Evolutionary conservation across 2,113 vertebrate genomes (phyloP).

Genomic region (Datnioides undecimradiatus): DNA sequence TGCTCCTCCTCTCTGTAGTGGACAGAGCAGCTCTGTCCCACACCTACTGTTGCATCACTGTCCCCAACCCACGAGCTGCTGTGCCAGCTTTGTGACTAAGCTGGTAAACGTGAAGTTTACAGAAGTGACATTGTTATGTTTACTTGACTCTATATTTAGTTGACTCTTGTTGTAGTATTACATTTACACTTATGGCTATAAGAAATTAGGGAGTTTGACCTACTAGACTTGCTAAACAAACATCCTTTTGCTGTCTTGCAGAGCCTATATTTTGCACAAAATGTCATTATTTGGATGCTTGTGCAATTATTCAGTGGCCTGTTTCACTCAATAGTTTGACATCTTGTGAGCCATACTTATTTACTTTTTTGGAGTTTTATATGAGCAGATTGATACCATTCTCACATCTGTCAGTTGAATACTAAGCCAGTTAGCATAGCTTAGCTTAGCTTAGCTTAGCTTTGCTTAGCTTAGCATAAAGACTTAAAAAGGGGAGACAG

Average conservation of each 20-base stretch:
- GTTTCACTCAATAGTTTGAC: background rate
- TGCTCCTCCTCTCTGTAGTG: slow-evolving; percentile 79
- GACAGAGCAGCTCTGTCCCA: slow-evolving; percentile 39
- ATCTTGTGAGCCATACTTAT: no score
- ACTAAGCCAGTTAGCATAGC: background rate
- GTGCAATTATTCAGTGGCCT: background rate
- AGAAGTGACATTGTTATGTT: background rate
- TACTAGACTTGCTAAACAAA: no score
- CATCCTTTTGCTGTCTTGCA: background rate
- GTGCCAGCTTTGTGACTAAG: slow-evolving; percentile 18
- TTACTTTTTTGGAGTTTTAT: background rate
- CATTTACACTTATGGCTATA: no score
- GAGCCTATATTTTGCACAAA: background rate
- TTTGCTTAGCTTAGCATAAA: background rate
- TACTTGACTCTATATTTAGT: background rate
- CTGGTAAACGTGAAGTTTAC: background rate
- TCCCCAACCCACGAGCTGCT: background rate
- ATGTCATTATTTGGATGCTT: background rate
- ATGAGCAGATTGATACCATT: no score
- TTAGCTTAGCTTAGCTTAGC: background rate
- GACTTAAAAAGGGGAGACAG: background rate
- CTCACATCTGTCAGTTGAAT: background rate
- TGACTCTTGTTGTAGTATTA: no score
- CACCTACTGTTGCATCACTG: slow-evolving; percentile 50
- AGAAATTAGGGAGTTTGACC: no score